phyloP scores from a whole-genome alignment of 2,797 vertebrate genomes.

The Notoglanidium macrostoma region DNA sequence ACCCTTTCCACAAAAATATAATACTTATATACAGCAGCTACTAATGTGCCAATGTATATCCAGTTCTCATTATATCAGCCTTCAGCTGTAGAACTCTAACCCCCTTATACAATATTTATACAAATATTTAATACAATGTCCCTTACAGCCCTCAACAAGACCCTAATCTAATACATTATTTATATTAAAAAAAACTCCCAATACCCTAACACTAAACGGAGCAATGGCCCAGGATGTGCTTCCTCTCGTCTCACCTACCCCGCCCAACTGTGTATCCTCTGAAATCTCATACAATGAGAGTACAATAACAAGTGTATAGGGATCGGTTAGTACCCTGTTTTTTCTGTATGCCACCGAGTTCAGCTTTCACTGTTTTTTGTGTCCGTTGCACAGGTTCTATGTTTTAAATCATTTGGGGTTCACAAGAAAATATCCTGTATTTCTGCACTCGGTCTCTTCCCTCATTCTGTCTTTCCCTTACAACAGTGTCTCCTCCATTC shows the following conservation, averaged over 20 bases:
- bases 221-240: neutral
- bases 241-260: neutral
- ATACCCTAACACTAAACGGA: neutral
- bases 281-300: neutral
- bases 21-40: neutral
- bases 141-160: neutral
- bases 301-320: neutral
- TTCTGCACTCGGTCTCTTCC: neutral
- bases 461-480: neutral
- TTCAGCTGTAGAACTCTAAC: neutral
- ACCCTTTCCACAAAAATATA: neutral
- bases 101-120: neutral
- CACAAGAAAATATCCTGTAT: neutral
- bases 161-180: neutral
- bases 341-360: neutral
- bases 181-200: neutral
- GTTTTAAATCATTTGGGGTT: neutral
- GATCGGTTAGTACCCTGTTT: neutral
- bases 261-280: neutral
- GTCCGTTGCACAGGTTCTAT: neutral
- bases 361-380: neutral
- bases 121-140: slow-evolving; percentile 15
- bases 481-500: slow-evolving; percentile 22
- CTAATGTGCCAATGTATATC: neutral
- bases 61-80: neutral